Evolutionary conservation across 2,888 invertebrate genomes (phyloP).

Genomic region (Periphyllus acericola): DNA sequence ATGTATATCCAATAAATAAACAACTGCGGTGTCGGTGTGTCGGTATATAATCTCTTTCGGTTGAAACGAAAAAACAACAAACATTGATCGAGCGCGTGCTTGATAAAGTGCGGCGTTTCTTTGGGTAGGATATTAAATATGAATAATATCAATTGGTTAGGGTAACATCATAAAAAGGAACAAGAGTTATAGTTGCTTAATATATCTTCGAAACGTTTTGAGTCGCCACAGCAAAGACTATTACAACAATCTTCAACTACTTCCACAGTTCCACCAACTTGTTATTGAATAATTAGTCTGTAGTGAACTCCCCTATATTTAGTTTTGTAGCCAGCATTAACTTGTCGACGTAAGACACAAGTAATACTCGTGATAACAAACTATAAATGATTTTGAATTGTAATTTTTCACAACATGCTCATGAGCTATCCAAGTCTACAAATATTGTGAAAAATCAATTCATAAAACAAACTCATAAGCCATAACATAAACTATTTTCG

Average conservation of each 20-base stretch:
- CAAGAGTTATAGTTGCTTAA: constrained; percentile 5
- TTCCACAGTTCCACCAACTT: neutral
- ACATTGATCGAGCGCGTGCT: no score
- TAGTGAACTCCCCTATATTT: neutral
- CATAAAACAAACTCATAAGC: neutral
- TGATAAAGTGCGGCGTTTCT: neutral
- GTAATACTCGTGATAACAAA: neutral
- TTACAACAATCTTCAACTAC: neutral
- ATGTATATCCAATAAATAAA: no score
- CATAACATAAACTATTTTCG: no score
- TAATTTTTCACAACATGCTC: neutral
- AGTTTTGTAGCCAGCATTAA: neutral
- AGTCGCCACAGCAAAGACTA: neutral
- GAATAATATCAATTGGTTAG: constrained; percentile 15
- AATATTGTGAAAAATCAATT: neutral
- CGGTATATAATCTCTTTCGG: neutral
- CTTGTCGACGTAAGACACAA: neutral
- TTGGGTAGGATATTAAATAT: constrained; percentile 11
- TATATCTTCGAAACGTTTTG: constrained; percentile 14
- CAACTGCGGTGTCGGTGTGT: neutral
- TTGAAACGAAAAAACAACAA: neutral
- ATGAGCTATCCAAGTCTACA: no score
- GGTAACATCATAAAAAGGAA: neutral
- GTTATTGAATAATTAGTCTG: constrained; percentile 39
- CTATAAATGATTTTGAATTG: neutral